Base-by-base conservation (phyloP, 2,888 invertebrate genomes). In the Pimpla rufipes region DNA sequence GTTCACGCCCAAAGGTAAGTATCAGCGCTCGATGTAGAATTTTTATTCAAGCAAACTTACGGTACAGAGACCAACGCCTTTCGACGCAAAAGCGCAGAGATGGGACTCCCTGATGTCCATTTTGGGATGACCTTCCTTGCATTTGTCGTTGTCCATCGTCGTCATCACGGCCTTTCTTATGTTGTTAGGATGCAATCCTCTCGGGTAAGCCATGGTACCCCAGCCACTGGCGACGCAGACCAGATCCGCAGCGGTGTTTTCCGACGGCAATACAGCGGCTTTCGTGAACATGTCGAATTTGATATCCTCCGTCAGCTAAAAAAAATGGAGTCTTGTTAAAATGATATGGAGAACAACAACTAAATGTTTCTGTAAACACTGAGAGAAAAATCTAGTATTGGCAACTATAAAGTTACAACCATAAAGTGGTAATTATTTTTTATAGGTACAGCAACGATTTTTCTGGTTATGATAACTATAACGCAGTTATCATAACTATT, bases 281-380 rank as follows among this genome's bases (percentile, higher is more conserved):
- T 79, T 80, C 23, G 84, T 76, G 11, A 81, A 78, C 6, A 21
- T 8, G 16, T 83, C 55, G 45, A 81, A 85, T 1, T 6, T 10
- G 13, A 87, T 87, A 1, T 81, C 83, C n/a, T 82, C 29, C 11
- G 66, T 62, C 57, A 87, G 50, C 86, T 87, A 42, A 4, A 59
- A 40, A 6, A 18, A 62, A 62, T n/a, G 0, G 10, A 59, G n/a
- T 35, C 16, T 59, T 8, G 35, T 59, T 0, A 1, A 35, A 57
- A 10, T 29, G 11, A 57, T 5, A 64, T n/a, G 16, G 0, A 23
- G 40, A 16, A 67, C n/a, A 23, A 23, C 7, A 29, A 11, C 2
- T 7, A 59, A 35, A 6, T n/a, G 11, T n/a, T n/a, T n/a, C n/a
- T n/a, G n/a, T n/a, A n/a, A n/a, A n/a, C n/a, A n/a, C n/a, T n/a